Conservation (phyloP, 2,113 vertebrate species). For the Gopherus flavomarginatus region DNA sequence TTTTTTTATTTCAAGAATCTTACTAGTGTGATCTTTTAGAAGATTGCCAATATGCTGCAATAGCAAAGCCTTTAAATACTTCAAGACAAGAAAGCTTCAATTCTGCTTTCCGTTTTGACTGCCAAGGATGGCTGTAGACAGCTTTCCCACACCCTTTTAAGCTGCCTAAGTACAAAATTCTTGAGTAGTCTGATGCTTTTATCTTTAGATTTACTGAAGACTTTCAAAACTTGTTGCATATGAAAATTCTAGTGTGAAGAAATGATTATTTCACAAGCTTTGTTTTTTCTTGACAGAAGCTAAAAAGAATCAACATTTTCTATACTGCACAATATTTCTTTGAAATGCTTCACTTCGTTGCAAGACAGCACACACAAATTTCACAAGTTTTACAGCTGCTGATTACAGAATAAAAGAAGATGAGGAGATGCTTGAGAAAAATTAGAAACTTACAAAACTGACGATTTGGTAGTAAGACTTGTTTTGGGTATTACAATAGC, state of each 20-base stretch:
- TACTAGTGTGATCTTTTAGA: neutral
- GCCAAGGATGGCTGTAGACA: neutral
- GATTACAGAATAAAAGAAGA: neutral
- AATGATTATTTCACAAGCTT: neutral
- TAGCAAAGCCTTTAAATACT: neutral
- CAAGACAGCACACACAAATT: neutral
- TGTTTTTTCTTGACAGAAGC: neutral
- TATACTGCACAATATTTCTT: neutral
- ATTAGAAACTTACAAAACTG: neutral
- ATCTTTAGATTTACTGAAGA: neutral
- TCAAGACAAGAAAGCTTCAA: neutral
- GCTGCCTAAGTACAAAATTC: neutral
- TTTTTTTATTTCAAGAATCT: neutral
- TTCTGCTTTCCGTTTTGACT: neutral
- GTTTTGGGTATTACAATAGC: neutral
- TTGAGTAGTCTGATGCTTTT: neutral
- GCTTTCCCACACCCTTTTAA: neutral
- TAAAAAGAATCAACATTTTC: neutral
- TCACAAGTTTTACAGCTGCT: neutral
- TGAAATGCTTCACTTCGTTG: neutral
- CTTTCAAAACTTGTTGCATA: too few relatives aligned
- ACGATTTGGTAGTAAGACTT: neutral
- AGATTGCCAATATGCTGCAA: neutral
- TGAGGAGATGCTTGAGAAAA: conserved; percentile 1
- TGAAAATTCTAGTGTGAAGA: neutral